Base-by-base conservation (phyloP, 2,113 vertebrate species). In the Glaucomys volans region DNA sequence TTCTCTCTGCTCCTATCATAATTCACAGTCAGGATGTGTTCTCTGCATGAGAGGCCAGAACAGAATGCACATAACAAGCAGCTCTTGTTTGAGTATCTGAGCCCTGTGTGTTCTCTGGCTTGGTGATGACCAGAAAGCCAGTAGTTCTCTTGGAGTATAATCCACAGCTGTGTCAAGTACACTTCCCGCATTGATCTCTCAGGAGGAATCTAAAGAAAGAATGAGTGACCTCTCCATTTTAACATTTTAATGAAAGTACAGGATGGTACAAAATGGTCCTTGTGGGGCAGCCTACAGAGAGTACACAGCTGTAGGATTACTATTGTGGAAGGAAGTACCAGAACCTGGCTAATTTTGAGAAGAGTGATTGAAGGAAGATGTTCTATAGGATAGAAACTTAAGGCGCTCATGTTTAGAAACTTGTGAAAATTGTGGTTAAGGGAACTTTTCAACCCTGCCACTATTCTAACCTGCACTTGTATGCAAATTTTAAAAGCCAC, bases 401-500 rank as follows among this genome's bases (percentile, higher is more conserved):
- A 92, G 40, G 75, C 26, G 14, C 20, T 47, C 14, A 57, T 32
- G 32, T 62, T 87, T 85, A 24, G 47, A 83, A 59, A 24, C 57
- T 40, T 30, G 4, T 47, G 59, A 69, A n/a, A 66, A 47, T 50
- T 66, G 40, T 75, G n/a, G 84, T 74, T 42, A 66, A 96, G 79
- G 37, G 30, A 83, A 30, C 40, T 30, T 9, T 2, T 47, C 12
- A 28, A 37, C 12, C n/a, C 40, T 35, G 26, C 35, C 30, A n/a
- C 42, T 54, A 12, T 91, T 54, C 22, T 88, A 75, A 87, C 75
- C 9, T 52, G 71, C 3, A 52, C 10, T 57, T 85, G 44, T 76
- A 72, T 93, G 50, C 75, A 94, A 95, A 75, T 90, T 64, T 24
- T 54, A 67, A 84, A 54, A 69, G 72, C 57, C 50, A 64, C 32